A percentile compares a stretch with the other conserved stretches of the same genome.
Conservation (phyloP, 2,113 vertebrate genomes). For the Hemiscyllium ocellatum region DNA sequence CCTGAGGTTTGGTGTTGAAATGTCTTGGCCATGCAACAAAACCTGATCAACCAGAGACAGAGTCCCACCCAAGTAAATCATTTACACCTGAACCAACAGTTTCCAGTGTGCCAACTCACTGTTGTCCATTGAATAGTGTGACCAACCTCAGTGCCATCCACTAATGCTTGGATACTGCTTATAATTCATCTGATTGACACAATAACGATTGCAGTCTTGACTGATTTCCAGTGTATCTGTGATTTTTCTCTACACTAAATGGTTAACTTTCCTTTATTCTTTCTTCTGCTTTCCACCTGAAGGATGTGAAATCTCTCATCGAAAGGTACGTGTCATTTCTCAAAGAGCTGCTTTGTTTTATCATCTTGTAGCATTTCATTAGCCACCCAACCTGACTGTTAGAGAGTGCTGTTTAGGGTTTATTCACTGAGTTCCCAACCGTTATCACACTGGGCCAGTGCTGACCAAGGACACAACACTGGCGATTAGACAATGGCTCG, state of each 20-base stretch:
- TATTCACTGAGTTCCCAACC: neutral
- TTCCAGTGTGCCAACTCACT: neutral
- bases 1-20: no score
- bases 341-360: neutral
- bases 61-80: no score
- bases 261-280: neutral
- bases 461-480: neutral
- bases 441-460: neutral
- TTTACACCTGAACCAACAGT: neutral
- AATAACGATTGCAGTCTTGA: neutral
- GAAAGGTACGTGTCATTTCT: neutral
- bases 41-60: no score
- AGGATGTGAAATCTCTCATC: constrained; percentile 28
- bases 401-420: neutral
- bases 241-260: neutral
- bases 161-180: no score
- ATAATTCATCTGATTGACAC: neutral
- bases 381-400: neutral
- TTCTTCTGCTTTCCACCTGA: neutral
- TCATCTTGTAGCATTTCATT: neutral
- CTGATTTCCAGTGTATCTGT: neutral
- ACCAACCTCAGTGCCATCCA: neutral
- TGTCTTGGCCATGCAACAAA: no score
- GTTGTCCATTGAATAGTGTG: neutral
- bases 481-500: neutral